Percentiles rank a stretch among this genome's conserved stretches.
phyloP scores from a whole-genome alignment of 1,140 invertebrate species.

The Oncopodura yosiiana region DNA sequence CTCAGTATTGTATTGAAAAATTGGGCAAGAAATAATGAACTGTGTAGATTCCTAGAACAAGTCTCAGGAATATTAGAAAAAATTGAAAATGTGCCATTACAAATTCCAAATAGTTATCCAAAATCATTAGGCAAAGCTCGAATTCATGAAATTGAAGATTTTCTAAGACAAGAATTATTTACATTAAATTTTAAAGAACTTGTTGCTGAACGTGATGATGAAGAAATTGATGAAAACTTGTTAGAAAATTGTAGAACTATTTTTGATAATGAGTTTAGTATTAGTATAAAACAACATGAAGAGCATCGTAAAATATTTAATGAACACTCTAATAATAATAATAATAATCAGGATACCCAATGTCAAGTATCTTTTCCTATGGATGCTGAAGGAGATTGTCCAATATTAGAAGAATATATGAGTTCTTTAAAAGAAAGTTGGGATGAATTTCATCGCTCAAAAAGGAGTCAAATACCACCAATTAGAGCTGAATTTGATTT shows the following conservation, averaged over 20 bases:
- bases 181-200: background rate
- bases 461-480: background rate
- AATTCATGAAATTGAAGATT: background rate
- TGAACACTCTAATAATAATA: background rate
- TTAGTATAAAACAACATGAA: no score
- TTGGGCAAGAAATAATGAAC: conserved; percentile 6
- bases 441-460: background rate
- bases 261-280: no score
- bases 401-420: conserved; percentile 10
- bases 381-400: background rate
- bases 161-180: background rate
- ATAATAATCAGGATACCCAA: background rate
- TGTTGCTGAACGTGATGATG: no score
- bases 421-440: conserved; percentile 9
- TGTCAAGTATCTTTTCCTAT: conserved; percentile 1
- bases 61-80: background rate
- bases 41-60: background rate
- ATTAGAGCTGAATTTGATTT: background rate
- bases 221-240: no score
- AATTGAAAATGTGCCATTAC: no score
- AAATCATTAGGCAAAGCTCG: no score
- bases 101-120: no score
- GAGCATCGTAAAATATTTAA: background rate
- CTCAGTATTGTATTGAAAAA: conserved; percentile 3
- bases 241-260: no score